Percentiles rank a stretch among this genome's conserved stretches.
Conservation (phyloP, 2,888 invertebrate species). For the Tetheella fluctuosa region DNA sequence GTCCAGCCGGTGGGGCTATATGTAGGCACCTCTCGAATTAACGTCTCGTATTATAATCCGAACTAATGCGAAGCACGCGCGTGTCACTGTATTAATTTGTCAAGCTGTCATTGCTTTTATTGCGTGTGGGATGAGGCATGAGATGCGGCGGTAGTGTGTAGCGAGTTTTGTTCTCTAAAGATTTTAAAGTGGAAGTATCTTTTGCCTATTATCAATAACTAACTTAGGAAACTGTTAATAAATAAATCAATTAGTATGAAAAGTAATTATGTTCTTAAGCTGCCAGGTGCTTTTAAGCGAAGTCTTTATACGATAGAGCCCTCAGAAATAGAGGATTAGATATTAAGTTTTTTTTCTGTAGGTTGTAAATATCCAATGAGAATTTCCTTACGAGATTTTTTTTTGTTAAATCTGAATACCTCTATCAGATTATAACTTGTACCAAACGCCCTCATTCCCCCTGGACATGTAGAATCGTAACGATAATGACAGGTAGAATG, state of each 20-base stretch:
- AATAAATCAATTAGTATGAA: too few species aligned
- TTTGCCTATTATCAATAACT: too few species aligned
- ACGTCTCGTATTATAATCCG: slow-evolving; percentile 12
- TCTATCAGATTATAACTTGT: background rate
- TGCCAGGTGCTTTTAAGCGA: too few species aligned
- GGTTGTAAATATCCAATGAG: too few species aligned
- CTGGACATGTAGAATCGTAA: slow-evolving; percentile 18
- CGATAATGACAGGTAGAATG: slow-evolving; percentile 37
- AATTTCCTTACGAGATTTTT: too few species aligned
- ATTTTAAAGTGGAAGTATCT: too few species aligned
- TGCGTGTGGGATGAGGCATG: slow-evolving; percentile 24
- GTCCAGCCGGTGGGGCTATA: background rate
- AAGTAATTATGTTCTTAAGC: too few species aligned
- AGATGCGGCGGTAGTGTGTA: slow-evolving; percentile 13
- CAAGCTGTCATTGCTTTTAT: slow-evolving; percentile 51
- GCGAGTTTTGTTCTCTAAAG: background rate
- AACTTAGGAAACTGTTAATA: too few species aligned
- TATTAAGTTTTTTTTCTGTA: too few species aligned
- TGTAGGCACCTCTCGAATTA: background rate
- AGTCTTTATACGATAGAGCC: too few species aligned
- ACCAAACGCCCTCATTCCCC: slow-evolving; percentile 7
- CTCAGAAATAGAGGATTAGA: too few species aligned
- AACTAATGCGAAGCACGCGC: slow-evolving; percentile 31
- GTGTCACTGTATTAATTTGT: slow-evolving; percentile 60
- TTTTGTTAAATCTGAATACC: too few species aligned